These are phyloP conservation scores for Ceyx margarethae DNA, from an alignment of 2,113 vertebrate genomes.

Conservation along the genomic window DNA sequence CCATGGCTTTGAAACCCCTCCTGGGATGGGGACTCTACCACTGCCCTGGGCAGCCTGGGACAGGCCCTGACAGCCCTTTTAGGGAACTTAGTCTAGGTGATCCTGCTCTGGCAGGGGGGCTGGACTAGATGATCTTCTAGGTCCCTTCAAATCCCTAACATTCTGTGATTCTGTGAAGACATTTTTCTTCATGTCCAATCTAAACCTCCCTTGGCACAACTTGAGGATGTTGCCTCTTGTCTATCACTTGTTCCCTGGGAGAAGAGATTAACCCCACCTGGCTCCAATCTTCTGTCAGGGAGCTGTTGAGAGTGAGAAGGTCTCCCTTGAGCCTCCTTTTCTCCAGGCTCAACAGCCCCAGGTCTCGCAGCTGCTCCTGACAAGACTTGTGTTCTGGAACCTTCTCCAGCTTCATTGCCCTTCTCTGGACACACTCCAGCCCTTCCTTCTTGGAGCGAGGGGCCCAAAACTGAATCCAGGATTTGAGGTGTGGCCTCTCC, in stretches of 20 bases:
- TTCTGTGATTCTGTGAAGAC: too few relatives aligned
- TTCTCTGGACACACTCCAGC: background rate
- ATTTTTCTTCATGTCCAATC: background rate
- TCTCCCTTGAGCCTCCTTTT: background rate
- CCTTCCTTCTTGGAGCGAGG: background rate
- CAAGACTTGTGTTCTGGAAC: background rate
- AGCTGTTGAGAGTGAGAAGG: background rate
- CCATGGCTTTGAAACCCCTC: background rate
- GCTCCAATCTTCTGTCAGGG: background rate
- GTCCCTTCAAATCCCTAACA: too few relatives aligned
- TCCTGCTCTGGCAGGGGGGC: too few relatives aligned
- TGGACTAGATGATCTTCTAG: too few relatives aligned
- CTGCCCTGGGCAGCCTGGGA: background rate
- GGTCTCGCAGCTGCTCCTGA: background rate
- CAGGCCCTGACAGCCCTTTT: background rate
- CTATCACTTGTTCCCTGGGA: background rate
- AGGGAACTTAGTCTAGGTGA: too few relatives aligned
- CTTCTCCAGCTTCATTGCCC: background rate
- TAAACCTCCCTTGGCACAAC: background rate
- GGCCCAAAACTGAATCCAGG: background rate
- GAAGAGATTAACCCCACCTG: background rate
- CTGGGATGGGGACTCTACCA: background rate
- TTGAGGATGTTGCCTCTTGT: background rate
- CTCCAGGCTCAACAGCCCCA: background rate
- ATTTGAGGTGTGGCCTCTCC: background rate